Base-by-base conservation (phyloP, 2,888 invertebrate species). In the Tiphia femorata region DNA sequence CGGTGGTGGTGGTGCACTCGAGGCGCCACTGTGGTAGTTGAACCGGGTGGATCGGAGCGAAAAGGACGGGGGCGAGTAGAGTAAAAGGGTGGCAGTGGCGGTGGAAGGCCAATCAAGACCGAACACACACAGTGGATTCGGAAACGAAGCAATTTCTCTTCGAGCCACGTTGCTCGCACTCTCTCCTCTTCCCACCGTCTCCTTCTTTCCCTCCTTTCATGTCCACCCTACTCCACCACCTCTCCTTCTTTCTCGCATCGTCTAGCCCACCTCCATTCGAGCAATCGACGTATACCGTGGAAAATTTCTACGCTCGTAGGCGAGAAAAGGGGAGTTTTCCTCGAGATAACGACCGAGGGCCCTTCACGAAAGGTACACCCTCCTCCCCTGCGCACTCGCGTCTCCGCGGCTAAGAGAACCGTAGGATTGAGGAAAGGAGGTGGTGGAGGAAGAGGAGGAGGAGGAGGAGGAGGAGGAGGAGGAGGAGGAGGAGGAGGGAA, bases 111-210 rank as follows among this genome's bases (percentile, higher is more conserved):
- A 72, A 73, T 75, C 75, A 76, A 73, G 70, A 69, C 67, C 65
- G 69, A 69, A 68, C 69, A 69, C 59, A 74, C 71, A 72, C 70
- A 68, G 66, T 58, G 62, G 67, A 72, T 75, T 74, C 73, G 74
- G 70, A 76, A 75, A 76, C 74, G 76, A 74, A 75, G 76, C 73
- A 74, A 75, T 76, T 72, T 74, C 76, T 76, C 70, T 76, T 76
- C 73, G 56, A 68, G 64, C 75, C 75, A 74, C 75, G 73, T 74
- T 70, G 70, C 64, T 62, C 64, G 63, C 64, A 62, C 72, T 60
- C 49, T 59, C 58, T 54, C 55, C 57, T n/a, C n/a, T 52, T 49
- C 53, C 52, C 27, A 23, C 29, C 17, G 14, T 48, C 35, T 38
- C 54, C 37, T 12, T 43, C 21, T n/a, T n/a, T n/a, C n/a, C n/a